Evolutionary conservation across 2,888 invertebrate species (phyloP).

Genomic region (Drosophila prolongata): DNA sequence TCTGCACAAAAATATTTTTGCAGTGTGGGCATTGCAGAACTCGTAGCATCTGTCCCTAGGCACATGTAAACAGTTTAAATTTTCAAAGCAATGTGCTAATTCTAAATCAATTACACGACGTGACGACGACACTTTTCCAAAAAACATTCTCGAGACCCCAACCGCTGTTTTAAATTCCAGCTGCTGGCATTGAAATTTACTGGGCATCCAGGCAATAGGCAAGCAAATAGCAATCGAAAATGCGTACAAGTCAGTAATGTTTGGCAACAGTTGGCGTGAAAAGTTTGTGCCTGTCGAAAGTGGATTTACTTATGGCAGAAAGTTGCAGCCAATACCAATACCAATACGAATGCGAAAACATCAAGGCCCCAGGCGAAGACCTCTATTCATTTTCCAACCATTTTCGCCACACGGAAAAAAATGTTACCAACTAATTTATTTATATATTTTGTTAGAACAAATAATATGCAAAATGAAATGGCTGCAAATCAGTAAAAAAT

Average conservation of each 20-base stretch:
- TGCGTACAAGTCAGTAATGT: conserved; percentile 53
- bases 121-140: conserved; percentile 61
- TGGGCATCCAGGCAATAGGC: conserved; percentile 36
- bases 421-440: no score
- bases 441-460: no score
- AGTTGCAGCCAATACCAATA: conserved; percentile 53
- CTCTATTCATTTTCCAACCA: conserved; percentile 53
- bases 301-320: conserved; percentile 61
- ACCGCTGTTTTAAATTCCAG: conserved; percentile 5
- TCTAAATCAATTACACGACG: conserved; percentile 76
- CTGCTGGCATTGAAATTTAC: conserved; percentile 29
- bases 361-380: conserved; percentile 40
- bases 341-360: conserved; percentile 19
- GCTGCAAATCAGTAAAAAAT: no score
- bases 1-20: neutral
- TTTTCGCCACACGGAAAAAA: conserved; percentile 4
- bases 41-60: conserved; percentile 61
- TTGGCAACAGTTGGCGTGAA: conserved; percentile 75
- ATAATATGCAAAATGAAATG: no score
- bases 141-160: conserved; percentile 25
- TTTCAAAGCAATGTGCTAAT: conserved; percentile 75
- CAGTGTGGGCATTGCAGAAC: conserved; percentile 6
- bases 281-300: conserved; percentile 58
- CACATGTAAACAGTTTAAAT: conserved; percentile 77
- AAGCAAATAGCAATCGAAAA: conserved; percentile 66